Percentiles rank a stretch among this genome's conserved stretches.
Conservation (phyloP, 1,140 invertebrate species). For the Glossosoma conforme region DNA sequence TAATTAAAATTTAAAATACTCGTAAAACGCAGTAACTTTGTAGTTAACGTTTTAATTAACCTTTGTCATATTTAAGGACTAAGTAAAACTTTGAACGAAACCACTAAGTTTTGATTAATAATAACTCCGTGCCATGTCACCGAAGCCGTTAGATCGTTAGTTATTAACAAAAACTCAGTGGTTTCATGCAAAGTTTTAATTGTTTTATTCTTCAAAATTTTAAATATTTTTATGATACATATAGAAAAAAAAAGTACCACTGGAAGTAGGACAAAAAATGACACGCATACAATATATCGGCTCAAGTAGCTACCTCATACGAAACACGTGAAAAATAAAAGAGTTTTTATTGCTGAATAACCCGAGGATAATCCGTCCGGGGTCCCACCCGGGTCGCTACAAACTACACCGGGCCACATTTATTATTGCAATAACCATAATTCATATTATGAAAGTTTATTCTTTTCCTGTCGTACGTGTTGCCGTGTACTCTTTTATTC, state of each 20-base stretch:
- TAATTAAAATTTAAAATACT: too few relatives aligned
- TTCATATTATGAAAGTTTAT: constrained; percentile 31
- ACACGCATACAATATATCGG: neutral
- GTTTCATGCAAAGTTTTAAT: too few relatives aligned
- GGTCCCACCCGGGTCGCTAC: neutral
- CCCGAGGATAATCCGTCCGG: constrained; percentile 15
- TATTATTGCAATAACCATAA: constrained; percentile 33
- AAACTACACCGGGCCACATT: constrained; percentile 27
- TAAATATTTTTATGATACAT: neutral
- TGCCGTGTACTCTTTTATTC: constrained; percentile 28
- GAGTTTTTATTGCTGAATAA: constrained; percentile 27
- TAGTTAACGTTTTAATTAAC: too few relatives aligned
- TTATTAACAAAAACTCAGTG: too few relatives aligned
- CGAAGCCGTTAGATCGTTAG: too few relatives aligned
- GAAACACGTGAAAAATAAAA: constrained; percentile 7
- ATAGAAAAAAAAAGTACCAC: neutral
- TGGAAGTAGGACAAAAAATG: neutral
- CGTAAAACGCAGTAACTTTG: too few relatives aligned
- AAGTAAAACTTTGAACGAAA: too few relatives aligned
- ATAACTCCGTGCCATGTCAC: too few relatives aligned
- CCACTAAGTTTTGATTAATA: too few relatives aligned
- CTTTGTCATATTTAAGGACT: too few relatives aligned
- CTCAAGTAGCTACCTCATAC: neutral
- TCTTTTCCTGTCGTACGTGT: constrained; percentile 28
- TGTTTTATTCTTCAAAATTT: too few relatives aligned